Evolutionary conservation across 2,888 invertebrate genomes (phyloP), one percentile per base, ranked within the genome.

Genomic region (Steinernema carpocapsae): DNA sequence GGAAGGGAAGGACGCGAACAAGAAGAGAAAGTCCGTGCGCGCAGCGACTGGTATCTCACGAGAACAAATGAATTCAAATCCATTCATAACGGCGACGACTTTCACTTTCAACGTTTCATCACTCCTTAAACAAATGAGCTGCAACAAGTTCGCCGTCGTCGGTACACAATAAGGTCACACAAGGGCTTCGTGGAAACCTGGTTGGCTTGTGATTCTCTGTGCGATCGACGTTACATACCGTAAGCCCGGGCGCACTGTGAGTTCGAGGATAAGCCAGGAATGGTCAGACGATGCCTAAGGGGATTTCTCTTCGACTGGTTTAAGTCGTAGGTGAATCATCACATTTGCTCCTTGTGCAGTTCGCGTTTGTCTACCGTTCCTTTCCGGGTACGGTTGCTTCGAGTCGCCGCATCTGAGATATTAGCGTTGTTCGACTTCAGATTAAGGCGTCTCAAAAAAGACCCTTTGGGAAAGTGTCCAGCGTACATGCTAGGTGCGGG

Each of bases 91-190:
- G 17, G 32, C 32, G 17, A 37, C 29, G 4, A 32, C 64, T 64
- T 64, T 64, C 64, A 32, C 64, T 64, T 64, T 64, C 64, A 64
- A 64, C 64, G 29, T 64, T 29, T 64, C 64, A 64, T 64, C 64
- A 32, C 64, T 64, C 29, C 64, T 26, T 32, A 29, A 64, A 64
- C 64, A 10, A 22, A 37, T n/a, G 37, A 37, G 37, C 10, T 37
- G 37, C 37, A 37, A 10, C 37, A 37, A 3, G 10, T 37, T 37
- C 37, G 10, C 37, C 37, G 3, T 37, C 37, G 3, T 10, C 10
- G 37, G 3, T 37, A 37, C 37, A 37, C 37, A 37, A n/a, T n/a
- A n/a, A n/a, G n/a, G n/a, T n/a, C n/a, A n/a, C n/a, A n/a, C n/a
- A n/a, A n/a, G n/a, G n/a, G n/a, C n/a, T n/a, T n/a, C n/a, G 4